Evolutionary conservation across 2,888 invertebrate species (phyloP).

Genomic region (Caradrina clavipalpis): DNA sequence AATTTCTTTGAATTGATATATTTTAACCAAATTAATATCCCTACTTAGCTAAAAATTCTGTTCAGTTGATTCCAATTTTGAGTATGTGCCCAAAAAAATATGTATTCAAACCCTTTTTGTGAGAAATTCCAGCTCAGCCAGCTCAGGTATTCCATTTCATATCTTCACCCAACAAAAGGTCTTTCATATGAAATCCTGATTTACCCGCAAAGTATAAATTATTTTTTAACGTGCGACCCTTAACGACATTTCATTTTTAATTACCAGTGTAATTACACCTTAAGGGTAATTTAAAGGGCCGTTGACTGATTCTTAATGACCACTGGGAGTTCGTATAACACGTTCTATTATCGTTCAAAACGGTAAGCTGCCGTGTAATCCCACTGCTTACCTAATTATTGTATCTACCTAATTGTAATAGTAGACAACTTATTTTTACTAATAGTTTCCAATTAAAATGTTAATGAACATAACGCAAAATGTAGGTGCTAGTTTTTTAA

Average conservation of each 20-base stretch:
- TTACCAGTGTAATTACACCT: slow-evolving; percentile 67
- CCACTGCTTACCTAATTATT: slow-evolving; percentile 17
- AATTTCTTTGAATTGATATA: no score
- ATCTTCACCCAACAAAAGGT: slow-evolving; percentile 34
- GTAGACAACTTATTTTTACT: background rate
- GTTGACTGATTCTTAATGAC: slow-evolving; percentile 67
- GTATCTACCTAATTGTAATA: background rate
- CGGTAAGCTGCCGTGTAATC: slow-evolving; percentile 34
- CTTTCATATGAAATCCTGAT: slow-evolving; percentile 55
- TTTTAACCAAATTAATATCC: no score
- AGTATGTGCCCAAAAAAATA: no score
- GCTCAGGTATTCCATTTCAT: slow-evolving; percentile 1
- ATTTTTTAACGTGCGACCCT: slow-evolving; percentile 56
- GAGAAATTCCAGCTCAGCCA: background rate
- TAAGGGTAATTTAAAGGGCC: slow-evolving; percentile 62
- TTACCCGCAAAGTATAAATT: slow-evolving; percentile 54
- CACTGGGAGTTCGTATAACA: slow-evolving; percentile 47
- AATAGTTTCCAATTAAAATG: background rate
- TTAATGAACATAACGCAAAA: background rate
- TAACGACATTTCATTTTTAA: slow-evolving; percentile 68
- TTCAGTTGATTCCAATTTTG: no score
- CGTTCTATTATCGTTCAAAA: slow-evolving; percentile 39
- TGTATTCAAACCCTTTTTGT: no score
- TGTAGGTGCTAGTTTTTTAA: background rate
- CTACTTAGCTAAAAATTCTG: no score